Base-by-base conservation (phyloP, 1,140 invertebrate species). In the Drosophila virilis region DNA sequence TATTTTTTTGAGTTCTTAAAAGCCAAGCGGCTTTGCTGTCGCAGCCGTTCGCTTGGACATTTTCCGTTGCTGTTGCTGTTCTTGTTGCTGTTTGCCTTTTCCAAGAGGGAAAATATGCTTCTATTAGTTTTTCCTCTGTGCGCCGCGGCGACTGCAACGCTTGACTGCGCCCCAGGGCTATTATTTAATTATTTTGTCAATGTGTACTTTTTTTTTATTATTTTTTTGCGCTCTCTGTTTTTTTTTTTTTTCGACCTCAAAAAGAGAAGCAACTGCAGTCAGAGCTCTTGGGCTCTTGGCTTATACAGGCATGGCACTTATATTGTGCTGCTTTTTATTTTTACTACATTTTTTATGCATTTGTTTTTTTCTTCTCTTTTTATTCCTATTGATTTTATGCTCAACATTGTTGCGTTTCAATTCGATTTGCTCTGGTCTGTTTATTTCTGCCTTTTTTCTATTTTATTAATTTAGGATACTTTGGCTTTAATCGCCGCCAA, bases 111-210 rank as follows among this genome's bases (percentile, higher is more conserved):
- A 77, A 85, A 85, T 78, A 74, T 81, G 78, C 40, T 78, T 78
- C 67, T 86, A 85, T 81, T 86, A 78, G 78, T 81, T 80, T 70
- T 86, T 37, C 68, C 17, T 13, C 35, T 50, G 12, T 54, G 42
- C 35, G 13, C 38, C 35, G 13, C 38, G 48, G 48, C 61, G 60
- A 75, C 52, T 69, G 71, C 58, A 58, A 74, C 61, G 82, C 71
- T 71, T 72, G 72, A 68, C 62, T 79, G 78, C 61, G 52, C 78
- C 66, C 17, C 50, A 58, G 60, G 60, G 60, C 81, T 86, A 80
- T 86, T 86, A 81, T 81, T 86, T 86, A 86, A 86, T 85, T 86
- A 86, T 85, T 79, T 86, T 86, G 78, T 85, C 82, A 85, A 85
- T 85, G 77, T 67, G 54, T 58, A 58, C 51, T 58, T 48, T 37